phyloP scores from a whole-genome alignment of 2,888 invertebrate species.

The Spisula subtruncata region DNA sequence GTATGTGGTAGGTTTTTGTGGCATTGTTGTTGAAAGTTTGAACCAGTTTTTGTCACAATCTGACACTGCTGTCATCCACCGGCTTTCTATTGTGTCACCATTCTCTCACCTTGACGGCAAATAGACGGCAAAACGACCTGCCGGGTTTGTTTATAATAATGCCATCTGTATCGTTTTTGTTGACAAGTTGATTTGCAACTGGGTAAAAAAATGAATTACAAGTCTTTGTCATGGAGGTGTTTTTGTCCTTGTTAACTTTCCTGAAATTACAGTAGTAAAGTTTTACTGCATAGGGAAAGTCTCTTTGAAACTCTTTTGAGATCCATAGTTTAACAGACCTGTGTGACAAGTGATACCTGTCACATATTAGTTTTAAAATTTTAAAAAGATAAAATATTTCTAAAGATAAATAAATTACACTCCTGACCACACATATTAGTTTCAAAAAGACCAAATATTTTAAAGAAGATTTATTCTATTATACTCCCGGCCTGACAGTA shows the following conservation, averaged over 20 bases:
- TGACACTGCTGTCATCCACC: not conserved
- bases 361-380: no score
- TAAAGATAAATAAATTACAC: no score
- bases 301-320: not conserved
- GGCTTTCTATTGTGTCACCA: not conserved
- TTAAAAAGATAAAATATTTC: no score
- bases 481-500: no score
- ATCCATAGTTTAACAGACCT: no score
- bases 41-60: not conserved
- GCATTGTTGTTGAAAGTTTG: not conserved
- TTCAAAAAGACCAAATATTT: no score
- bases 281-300: not conserved
- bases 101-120: slow-evolving; percentile 1
- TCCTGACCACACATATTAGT: no score
- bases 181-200: not conserved
- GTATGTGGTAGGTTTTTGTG: not conserved
- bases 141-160: slow-evolving; percentile 9
- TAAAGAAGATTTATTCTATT: no score
- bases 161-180: not conserved
- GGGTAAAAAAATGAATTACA: not conserved
- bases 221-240: not conserved
- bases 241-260: not conserved
- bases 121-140: not conserved
- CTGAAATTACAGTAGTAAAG: not conserved
- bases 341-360: no score